These are phyloP conservation scores for Cheilosia urbana DNA, from an alignment of 2,888 invertebrate genomes.

Conservation along the genomic window DNA sequence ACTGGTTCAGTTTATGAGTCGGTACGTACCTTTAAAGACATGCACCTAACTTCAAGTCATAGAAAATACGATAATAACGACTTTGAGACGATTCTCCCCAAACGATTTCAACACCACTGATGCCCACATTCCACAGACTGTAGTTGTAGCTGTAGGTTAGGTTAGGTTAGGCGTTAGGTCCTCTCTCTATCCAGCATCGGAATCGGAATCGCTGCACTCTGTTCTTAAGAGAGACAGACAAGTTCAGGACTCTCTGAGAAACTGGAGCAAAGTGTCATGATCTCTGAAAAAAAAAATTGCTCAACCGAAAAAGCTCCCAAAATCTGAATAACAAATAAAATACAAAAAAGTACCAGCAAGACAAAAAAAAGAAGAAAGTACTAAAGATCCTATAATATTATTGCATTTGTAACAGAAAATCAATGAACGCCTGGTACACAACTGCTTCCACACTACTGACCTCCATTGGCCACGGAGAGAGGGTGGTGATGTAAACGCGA, in stretches of 20 bases:
- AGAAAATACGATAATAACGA: no score
- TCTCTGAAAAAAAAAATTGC: conserved; percentile 27
- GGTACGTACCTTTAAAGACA: no score
- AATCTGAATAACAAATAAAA: conserved; percentile 9
- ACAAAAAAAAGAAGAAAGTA: conserved; percentile 1
- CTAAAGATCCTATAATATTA: conserved; percentile 27
- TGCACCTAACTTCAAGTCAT: no score
- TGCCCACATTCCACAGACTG: neutral
- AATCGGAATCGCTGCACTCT: conserved; percentile 5
- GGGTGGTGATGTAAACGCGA: conserved; percentile 64
- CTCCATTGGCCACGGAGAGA: conserved; percentile 40
- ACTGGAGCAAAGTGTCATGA: conserved; percentile 49
- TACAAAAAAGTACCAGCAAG: neutral
- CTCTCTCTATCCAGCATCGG: conserved; percentile 8
- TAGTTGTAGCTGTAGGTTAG: conserved; percentile 1
- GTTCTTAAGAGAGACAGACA: conserved; percentile 24
- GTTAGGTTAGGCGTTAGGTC: no score
- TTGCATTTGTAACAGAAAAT: conserved; percentile 70
- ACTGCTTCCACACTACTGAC: conserved; percentile 38
- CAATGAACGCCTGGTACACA: conserved; percentile 61
- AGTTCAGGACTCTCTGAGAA: conserved; percentile 13
- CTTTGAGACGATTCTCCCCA: no score
- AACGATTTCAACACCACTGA: no score
- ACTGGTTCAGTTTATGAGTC: no score
- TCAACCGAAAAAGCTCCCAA: conserved; percentile 46